Conservation (phyloP, 2,797 vertebrate species). For the Molothrus aeneus region DNA sequence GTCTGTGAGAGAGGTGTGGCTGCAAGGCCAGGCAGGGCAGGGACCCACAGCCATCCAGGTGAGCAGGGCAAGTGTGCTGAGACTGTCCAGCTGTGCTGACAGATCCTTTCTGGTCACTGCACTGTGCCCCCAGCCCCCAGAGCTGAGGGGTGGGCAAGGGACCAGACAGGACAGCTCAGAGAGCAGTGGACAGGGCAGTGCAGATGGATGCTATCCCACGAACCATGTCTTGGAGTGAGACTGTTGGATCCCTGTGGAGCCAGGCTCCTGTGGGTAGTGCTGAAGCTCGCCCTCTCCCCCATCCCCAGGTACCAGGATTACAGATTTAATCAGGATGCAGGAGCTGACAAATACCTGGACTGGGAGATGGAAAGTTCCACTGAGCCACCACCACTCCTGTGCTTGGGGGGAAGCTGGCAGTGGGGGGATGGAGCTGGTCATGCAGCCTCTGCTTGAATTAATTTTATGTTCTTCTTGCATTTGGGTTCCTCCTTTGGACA, state of each 20-base stretch:
- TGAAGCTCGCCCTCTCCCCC: neutral
- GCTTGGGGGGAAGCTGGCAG: neutral
- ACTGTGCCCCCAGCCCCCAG: rapidly evolving
- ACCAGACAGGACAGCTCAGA: rapidly evolving
- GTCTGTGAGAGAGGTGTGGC: neutral
- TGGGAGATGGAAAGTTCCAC: conserved; percentile 72
- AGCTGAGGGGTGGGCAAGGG: neutral
- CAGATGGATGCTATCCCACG: no score
- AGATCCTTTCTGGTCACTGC: rapidly evolving
- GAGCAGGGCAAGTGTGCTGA: rapidly evolving
- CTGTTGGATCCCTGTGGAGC: neutral
- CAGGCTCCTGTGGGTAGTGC: neutral
- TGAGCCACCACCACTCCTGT: conserved; percentile 10
- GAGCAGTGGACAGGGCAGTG: neutral
- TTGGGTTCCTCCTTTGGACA: neutral
- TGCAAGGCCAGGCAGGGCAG: neutral
- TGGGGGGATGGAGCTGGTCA: neutral
- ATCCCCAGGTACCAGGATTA: neutral
- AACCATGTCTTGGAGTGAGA: rapidly evolving
- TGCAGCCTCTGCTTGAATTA: conserved; percentile 24
- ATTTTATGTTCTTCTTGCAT: neutral
- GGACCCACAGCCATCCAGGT: neutral
- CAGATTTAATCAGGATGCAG: conserved; percentile 70
- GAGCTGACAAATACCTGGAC: conserved; percentile 70
- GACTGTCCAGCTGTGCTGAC: neutral